Percentiles rank a stretch among this genome's conserved stretches.
Evolutionary conservation across 2,113 vertebrate genomes (phyloP).

Genomic region (Myrmecobius fasciatus): DNA sequence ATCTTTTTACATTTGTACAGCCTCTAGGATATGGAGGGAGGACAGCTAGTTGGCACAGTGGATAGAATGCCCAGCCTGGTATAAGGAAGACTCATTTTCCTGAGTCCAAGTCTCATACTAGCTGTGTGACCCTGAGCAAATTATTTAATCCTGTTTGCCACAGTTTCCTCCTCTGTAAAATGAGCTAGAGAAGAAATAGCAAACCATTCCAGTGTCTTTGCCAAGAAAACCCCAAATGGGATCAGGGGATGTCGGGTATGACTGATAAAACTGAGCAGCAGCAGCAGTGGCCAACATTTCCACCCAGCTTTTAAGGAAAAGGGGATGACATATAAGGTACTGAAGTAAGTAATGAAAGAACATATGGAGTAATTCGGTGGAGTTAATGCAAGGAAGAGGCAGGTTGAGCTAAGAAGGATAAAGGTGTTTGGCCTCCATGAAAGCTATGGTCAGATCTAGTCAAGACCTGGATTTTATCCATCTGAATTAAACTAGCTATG

Average conservation of each 20-base stretch:
- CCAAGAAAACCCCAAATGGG: background rate
- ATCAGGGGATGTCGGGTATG: background rate
- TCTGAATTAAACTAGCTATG: background rate
- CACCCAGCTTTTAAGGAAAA: background rate
- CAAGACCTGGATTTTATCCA: background rate
- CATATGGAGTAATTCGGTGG: background rate
- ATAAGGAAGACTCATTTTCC: background rate
- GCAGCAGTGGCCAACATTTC: background rate
- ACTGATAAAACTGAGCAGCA: background rate
- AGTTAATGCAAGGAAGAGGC: background rate
- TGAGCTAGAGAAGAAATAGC: background rate
- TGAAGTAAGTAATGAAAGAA: background rate
- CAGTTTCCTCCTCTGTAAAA: background rate
- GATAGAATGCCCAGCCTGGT: background rate
- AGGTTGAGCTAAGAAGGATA: background rate
- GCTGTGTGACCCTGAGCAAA: background rate
- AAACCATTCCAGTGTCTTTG: background rate
- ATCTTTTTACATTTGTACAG: conserved; percentile 24
- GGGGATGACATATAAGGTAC: background rate
- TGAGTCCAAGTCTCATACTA: background rate
- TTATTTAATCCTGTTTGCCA: background rate
- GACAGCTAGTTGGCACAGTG: background rate
- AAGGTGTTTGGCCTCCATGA: background rate
- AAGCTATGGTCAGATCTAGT: background rate
- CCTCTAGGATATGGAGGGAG: conserved; percentile 14